Percentiles rank a stretch among this genome's conserved stretches.
Conservation (phyloP, 2,797 vertebrate species). For the Podarcis lilfordi region DNA sequence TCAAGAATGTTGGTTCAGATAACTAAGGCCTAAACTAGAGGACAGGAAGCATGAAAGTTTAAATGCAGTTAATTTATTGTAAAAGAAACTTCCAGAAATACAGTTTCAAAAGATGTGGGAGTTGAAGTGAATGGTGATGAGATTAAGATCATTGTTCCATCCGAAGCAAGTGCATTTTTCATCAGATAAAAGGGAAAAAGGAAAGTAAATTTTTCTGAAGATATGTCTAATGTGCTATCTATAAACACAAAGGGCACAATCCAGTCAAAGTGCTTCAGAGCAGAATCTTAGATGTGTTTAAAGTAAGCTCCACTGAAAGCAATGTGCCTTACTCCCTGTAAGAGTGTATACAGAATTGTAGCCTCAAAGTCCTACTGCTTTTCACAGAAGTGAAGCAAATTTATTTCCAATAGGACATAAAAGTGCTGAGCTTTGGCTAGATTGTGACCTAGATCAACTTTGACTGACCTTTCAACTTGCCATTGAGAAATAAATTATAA, state of each 20-base stretch:
- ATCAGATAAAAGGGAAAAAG: conserved; percentile 29
- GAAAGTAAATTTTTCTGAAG: conserved; percentile 30
- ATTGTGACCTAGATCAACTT: neutral
- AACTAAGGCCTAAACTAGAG: conserved; percentile 28
- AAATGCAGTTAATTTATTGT: conserved; percentile 42
- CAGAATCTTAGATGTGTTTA: neutral
- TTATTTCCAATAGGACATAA: neutral
- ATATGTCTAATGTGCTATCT: conserved; percentile 9
- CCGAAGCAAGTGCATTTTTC: conserved; percentile 43
- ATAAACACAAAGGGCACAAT: neutral
- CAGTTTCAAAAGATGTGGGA: conserved; percentile 52
- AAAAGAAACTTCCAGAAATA: conserved; percentile 37
- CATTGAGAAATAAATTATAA: conserved; percentile 4
- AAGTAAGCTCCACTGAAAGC: neutral
- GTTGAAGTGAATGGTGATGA: conserved; percentile 32
- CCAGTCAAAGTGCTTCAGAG: neutral
- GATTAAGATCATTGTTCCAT: conserved; percentile 28
- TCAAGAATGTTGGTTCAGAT: conserved; percentile 39
- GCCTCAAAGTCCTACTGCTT: neutral
- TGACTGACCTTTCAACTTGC: conserved; percentile 23
- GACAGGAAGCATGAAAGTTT: conserved; percentile 50
- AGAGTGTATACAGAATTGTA: neutral
- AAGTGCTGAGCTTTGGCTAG: neutral
- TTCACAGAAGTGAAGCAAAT: conserved; percentile 6
- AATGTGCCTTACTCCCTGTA: neutral